A percentile compares a stretch with the other conserved stretches of the same genome.
Evolutionary conservation across 2,888 invertebrate species (phyloP).

Genomic region (Nymphalis urticae): DNA sequence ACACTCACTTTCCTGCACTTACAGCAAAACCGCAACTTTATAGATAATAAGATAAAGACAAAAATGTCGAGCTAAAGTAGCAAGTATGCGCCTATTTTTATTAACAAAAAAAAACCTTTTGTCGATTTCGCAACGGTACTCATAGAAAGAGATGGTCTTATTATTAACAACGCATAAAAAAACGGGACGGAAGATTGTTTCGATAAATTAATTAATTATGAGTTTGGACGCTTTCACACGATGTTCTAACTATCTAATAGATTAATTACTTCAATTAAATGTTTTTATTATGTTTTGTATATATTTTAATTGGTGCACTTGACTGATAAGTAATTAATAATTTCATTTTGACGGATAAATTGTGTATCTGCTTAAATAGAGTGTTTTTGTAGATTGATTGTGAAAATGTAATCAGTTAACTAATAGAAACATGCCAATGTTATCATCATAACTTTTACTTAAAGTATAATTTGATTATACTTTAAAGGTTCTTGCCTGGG

Average conservation of each 20-base stretch:
- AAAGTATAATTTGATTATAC: too few species aligned
- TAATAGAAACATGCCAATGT: too few species aligned
- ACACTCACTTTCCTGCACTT: too few species aligned
- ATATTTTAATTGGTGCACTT: neutral
- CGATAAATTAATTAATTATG: slow-evolving; percentile 16
- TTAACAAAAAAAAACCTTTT: slow-evolving; percentile 9
- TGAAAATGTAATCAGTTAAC: too few species aligned
- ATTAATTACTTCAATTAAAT: neutral
- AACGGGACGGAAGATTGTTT: slow-evolving; percentile 19
- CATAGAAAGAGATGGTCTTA: slow-evolving; percentile 3
- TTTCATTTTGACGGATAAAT: too few species aligned
- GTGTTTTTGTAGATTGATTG: too few species aligned
- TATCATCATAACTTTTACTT: too few species aligned
- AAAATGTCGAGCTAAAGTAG: neutral
- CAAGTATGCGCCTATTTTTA: neutral
- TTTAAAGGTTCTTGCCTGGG: too few species aligned
- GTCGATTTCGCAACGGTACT: slow-evolving; percentile 26
- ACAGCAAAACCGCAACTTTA: too few species aligned
- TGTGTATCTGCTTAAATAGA: too few species aligned
- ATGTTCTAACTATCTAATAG: slow-evolving; percentile 11
- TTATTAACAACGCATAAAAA: neutral
- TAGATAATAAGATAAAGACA: neutral
- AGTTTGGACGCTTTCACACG: slow-evolving; percentile 31
- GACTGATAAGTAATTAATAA: neutral
- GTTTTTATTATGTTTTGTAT: slow-evolving; percentile 11